Evolutionary conservation across 2,797 vertebrate genomes (phyloP).

Genomic region (Eulemur mongoz): DNA sequence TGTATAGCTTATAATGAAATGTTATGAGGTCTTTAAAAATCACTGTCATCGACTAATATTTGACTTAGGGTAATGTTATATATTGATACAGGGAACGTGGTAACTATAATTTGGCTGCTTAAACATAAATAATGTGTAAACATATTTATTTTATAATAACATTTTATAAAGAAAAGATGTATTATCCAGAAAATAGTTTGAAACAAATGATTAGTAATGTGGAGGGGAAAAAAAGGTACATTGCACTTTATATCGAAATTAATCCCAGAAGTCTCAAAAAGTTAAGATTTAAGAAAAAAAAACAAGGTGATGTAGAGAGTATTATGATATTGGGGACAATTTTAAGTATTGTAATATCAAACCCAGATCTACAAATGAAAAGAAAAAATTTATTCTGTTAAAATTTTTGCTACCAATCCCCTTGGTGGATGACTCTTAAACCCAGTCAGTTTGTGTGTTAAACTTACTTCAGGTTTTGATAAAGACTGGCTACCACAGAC

Average conservation of each 20-base stretch:
- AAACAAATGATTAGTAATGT: background rate
- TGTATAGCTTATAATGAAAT: conserved; percentile 11
- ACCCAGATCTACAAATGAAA: background rate
- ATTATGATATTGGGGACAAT: background rate
- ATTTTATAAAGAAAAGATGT: background rate
- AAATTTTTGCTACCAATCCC: background rate
- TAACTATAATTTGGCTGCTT: background rate
- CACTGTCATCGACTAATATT: background rate
- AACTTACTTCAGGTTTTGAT: background rate
- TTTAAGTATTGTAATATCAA: conserved; percentile 2
- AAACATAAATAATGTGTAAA: background rate
- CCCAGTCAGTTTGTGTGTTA: background rate
- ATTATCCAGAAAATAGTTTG: conserved; percentile 42
- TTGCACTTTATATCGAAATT: background rate
- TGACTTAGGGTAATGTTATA: background rate
- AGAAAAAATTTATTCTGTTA: background rate
- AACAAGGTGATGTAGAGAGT: background rate
- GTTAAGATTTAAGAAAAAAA: background rate
- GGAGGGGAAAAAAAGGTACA: background rate
- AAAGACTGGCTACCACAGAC: conserved; percentile 29
- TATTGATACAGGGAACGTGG: background rate
- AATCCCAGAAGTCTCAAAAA: background rate
- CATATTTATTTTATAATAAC: background rate
- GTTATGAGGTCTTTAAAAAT: conserved; percentile 33
- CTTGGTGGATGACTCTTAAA: conserved; percentile 7